Base-by-base conservation (phyloP, 1,140 invertebrate genomes). In the Drosophila mojavensis region DNA sequence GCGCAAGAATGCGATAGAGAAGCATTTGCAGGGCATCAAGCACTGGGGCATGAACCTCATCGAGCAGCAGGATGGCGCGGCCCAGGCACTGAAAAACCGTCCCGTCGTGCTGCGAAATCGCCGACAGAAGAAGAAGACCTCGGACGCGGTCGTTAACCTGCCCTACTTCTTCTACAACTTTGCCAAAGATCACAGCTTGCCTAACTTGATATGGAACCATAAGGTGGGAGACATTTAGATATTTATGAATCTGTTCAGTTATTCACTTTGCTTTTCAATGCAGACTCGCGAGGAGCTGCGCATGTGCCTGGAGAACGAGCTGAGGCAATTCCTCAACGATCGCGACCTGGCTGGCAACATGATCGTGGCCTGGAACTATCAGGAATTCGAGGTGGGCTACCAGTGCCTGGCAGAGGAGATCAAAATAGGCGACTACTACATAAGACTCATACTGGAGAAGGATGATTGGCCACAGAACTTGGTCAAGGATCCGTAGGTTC, bases 131-230 rank as follows among this genome's bases (percentile, higher is more conserved):
- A 96, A 99, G 51, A 99, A 99, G 93, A 91, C 82, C 6, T 95
- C 96, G 45, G 96, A 97, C 81, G 96, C 96, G 7, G 68, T 92
- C 60, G 77, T 92, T 13, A 99, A 99, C 94, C 98, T 98, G 96
- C 94, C 95, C 28, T 93, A 98, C 56, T 99, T 99, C 93, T 99
- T 98, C 92, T 98, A 98, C 91, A 97, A 98, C 92, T 99, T 99
- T 93, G 95, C 95, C 91, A 95, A 96, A 91, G 98, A 99, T 94
- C 98, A 99, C 93, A 95, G 97, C 30, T 94, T 98, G 91, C 97
- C 99, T 5, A 99, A 99, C 94, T 94, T 99, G 6, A 99, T 99
- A 81, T 99, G 99, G 99, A 99, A 99, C 94, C 98, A 98, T 89
- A 98, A 98, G 93, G 97, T 83, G 41, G 24, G n/a, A 28, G 4